Base-by-base conservation (phyloP, 2,888 invertebrate genomes). In the Caenorhabditis plicata region DNA sequence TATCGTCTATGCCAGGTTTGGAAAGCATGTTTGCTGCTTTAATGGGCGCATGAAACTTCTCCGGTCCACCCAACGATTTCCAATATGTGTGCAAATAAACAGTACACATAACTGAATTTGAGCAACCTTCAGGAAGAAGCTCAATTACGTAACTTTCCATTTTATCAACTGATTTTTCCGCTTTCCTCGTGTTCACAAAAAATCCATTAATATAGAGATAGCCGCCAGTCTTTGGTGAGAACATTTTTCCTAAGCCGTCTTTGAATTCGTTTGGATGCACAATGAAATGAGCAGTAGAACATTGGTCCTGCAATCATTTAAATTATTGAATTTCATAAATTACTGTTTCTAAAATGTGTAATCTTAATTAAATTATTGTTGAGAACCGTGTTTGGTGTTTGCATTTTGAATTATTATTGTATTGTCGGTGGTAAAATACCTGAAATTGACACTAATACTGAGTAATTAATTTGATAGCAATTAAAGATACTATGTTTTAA, bases 121-220 rank as follows among this genome's bases (percentile, higher is more conserved):
- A 57, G 40, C 57, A 57, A 20, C 57, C 57, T 15, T 51, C 57
- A 9, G 57, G 57, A 23, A 57, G 49, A 11, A 57, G 32, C 25
- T 57, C 57, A 8, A 57, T 47, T 20, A 51, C 47, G 26, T 36
- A 51, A 19, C 35, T 17, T 19, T 58, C 58, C 27, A 53, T 36
- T 39, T 52, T 47, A 8, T 44, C 27, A 0, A 13, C 25, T 13
- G 47, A 36, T 32, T 47, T 52, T 20, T 58, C 58, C 11, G 53
- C 58, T 45, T 53, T 52, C 9, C 49, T 33, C 3, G 58, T 58
- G 26, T 58, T 58, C 31, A 58, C 27, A 26, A 58, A 58, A 33
- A 58, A 58, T 17, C 45, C 45, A 19, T 58, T 53, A 25, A 45
- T 53, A 31, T 58, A 58, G 32, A 53, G 47, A 20, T 45, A 58